Base-by-base conservation (phyloP, 2,113 vertebrate genomes). In the Hippocampus comes region DNA sequence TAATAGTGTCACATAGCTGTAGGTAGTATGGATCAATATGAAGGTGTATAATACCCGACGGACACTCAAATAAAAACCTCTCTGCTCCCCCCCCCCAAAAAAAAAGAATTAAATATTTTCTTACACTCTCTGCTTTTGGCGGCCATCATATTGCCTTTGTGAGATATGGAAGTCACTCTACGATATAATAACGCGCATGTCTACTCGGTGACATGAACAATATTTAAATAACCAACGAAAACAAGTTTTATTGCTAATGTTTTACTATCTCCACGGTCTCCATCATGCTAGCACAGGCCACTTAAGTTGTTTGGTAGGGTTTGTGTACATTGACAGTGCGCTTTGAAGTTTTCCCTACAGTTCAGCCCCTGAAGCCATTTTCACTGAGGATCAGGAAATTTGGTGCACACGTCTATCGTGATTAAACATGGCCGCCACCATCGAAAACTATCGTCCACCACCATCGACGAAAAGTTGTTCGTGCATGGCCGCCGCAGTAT, bases 1-100 rank as follows among this genome's bases (percentile, higher is more conserved):
- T 93, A 87, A 93, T 93, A 89, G 92, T 91, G 89, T 91, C 90
- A 92, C 87, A 92, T 91, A 89, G 86, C 89, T 92, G 88, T 88
- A 91, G 92, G 91, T 92, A 84, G 86, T 91, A 78, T 79, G 86
- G 88, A 91, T 92, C 91, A 90, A 90, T 88, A 92, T 91, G 68
- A 67, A 21, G 65, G 75, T 3, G 15, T 9, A 82, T 71, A 83
- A 74, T 82, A 91, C 73, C 88, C 91, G 90, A 86, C 83, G 89
- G 88, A 73, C 85, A 82, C 85, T 87, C 87, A 92, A 91, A 93
- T 93, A 93, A 92, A 89, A 88, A 74, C 74, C 84, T 76, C 71
- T 43, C 80, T 75, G 71, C 81, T 78, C 34, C 34, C 34, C 5
- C 34, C 30, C 34, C 34, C 21, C 3, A 9, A 42, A 59, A 48